Percentiles rank a stretch among this genome's conserved stretches.
phyloP scores from a whole-genome alignment of 2,113 vertebrate genomes.

The Plecotus auritus region DNA sequence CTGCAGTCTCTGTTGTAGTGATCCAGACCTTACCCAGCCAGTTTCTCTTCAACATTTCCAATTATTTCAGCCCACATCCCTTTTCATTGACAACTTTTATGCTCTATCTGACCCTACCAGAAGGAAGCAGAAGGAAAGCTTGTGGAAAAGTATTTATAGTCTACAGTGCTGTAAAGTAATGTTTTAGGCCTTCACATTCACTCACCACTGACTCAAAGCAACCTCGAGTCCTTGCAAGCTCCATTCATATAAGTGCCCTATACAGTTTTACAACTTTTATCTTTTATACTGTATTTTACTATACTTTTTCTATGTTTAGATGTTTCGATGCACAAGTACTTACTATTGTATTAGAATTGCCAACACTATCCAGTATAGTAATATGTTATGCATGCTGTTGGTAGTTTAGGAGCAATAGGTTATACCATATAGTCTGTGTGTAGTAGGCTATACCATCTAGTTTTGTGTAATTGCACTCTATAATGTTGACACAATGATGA shows the following conservation, averaged over 20 bases:
- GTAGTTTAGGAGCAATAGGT: not conserved
- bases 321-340: not conserved
- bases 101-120: not conserved
- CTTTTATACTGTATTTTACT: not conserved
- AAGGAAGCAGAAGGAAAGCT: not conserved
- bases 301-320: not conserved
- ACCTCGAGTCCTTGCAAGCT: not conserved
- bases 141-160: not conserved
- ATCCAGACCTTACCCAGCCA: not conserved
- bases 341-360: not conserved
- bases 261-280: not conserved
- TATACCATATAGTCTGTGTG: not conserved
- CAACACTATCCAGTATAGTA: not conserved
- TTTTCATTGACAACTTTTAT: not conserved
- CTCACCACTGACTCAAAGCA: not conserved
- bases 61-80: not conserved
- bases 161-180: not conserved
- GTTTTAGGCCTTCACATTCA: not conserved
- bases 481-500: not conserved
- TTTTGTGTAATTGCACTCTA: not conserved
- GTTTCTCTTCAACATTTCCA: not conserved
- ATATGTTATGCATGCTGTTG: not conserved
- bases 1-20: not conserved
- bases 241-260: not conserved
- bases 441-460: not conserved